Conservation (phyloP, 2,113 vertebrate genomes). For the Erythrolamprus reginae region DNA sequence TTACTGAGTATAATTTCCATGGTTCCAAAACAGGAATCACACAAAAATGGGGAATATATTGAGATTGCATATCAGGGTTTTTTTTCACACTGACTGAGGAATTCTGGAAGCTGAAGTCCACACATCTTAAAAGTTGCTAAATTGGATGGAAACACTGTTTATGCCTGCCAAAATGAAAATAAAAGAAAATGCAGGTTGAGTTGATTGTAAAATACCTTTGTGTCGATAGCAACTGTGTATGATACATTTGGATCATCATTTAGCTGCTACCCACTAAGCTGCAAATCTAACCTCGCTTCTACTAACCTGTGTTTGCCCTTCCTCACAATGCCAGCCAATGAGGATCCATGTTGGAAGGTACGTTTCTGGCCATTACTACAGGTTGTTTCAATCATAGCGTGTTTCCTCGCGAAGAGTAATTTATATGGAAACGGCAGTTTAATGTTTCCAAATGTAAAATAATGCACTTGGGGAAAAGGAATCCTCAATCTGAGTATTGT, state of each 20-base stretch:
- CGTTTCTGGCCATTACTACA: slow-evolving; percentile 37
- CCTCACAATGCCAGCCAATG: slow-evolving; percentile 83
- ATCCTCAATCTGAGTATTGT: no score
- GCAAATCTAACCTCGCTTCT: slow-evolving; percentile 2
- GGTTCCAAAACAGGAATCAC: background rate
- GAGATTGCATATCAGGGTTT: background rate
- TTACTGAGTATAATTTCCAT: background rate
- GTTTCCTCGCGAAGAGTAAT: background rate
- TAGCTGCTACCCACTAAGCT: slow-evolving; percentile 22
- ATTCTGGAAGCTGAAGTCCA: background rate
- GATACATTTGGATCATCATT: background rate
- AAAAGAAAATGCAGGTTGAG: background rate
- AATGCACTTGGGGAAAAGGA: no score
- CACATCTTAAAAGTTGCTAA: background rate
- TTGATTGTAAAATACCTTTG: background rate
- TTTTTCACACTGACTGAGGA: background rate
- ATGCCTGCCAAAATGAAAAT: background rate
- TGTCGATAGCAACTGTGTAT: background rate
- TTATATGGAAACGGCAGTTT: no score
- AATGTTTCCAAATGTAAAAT: no score
- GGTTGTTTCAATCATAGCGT: background rate
- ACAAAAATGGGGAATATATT: background rate
- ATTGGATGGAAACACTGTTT: background rate
- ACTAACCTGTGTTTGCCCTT: slow-evolving; percentile 87
- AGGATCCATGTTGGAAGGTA: slow-evolving; percentile 98